A percentile compares a stretch with the other conserved stretches of the same genome.
phyloP scores from a whole-genome alignment of 2,113 vertebrate species.

The Melierax canorus region DNA sequence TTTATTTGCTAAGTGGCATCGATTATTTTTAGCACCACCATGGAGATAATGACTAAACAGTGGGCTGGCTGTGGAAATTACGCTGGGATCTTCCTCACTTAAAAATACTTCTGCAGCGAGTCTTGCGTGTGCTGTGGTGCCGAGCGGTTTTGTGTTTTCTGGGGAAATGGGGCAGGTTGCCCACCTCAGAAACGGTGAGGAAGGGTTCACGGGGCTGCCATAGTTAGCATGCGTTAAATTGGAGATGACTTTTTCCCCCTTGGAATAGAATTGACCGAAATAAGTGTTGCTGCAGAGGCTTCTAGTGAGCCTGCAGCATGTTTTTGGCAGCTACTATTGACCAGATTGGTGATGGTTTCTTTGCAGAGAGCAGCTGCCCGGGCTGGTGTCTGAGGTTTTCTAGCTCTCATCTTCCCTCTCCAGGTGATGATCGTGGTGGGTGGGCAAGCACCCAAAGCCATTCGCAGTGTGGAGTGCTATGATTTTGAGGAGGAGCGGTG shows the following conservation, averaged over 20 bases:
- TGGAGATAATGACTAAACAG: not conserved
- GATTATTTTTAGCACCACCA: constrained; percentile 17
- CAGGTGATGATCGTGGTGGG: constrained; percentile 98
- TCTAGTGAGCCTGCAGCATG: not conserved
- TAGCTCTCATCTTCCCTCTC: not conserved
- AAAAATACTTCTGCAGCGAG: not conserved
- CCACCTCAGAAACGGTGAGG: not conserved
- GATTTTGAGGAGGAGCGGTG: constrained; percentile 95
- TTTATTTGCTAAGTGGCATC: not conserved
- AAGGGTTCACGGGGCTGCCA: not conserved
- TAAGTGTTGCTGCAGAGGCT: not conserved
- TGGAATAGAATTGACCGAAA: not conserved
- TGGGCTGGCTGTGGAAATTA: not conserved
- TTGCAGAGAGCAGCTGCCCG: not conserved
- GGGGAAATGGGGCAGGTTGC: not conserved
- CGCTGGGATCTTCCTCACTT: not conserved
- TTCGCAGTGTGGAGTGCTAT: constrained; percentile 95
- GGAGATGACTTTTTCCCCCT: not conserved
- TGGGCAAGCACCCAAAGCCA: constrained; percentile 94
- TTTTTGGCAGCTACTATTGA: not conserved
- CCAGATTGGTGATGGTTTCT: not conserved
- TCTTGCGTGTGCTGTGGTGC: rapidly evolving
- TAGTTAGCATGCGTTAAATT: not conserved
- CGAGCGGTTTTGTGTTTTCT: not conserved
- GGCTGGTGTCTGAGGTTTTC: not conserved